Evolutionary conservation across 2,888 invertebrate species (phyloP).

Genomic region (Andrena marginata): DNA sequence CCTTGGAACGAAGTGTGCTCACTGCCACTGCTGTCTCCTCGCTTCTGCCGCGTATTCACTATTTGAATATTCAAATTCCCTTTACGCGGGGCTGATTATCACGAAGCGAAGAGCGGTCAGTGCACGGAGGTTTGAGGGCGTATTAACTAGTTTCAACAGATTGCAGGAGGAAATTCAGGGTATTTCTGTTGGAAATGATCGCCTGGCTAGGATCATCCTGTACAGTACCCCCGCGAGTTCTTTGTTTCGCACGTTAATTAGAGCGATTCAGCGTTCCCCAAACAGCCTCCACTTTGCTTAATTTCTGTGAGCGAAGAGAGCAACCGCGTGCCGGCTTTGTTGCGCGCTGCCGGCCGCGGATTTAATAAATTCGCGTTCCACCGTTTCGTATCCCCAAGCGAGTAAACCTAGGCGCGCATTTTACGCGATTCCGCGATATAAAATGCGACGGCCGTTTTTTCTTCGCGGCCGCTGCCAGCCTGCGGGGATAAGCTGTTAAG

Average conservation of each 20-base stretch:
- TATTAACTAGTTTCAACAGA: no score
- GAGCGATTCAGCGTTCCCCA: background rate
- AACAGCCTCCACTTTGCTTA: slow-evolving; percentile 9
- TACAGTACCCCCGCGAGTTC: background rate
- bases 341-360: background rate
- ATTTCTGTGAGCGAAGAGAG: slow-evolving; percentile 18
- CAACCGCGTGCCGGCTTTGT: slow-evolving; percentile 15
- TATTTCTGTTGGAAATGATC: no score
- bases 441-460: slow-evolving; percentile 2
- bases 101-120: no score
- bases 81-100: no score
- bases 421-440: slow-evolving; percentile 12
- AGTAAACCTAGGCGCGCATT: slow-evolving; percentile 4
- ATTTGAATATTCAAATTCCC: no score
- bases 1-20: background rate
- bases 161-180: no score
- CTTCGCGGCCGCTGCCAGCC: background rate
- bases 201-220: background rate
- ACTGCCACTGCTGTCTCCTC: no score
- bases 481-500: slow-evolving; percentile 26
- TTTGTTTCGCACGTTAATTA: slow-evolving; percentile 17
- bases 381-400: slow-evolving; percentile 7
- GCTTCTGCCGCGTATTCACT: no score
- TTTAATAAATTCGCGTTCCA: slow-evolving; percentile 37
- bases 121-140: no score